These are phyloP conservation scores for Hylaeus volcanicus DNA, from an alignment of 1,140 invertebrate species.

Conservation along the genomic window DNA sequence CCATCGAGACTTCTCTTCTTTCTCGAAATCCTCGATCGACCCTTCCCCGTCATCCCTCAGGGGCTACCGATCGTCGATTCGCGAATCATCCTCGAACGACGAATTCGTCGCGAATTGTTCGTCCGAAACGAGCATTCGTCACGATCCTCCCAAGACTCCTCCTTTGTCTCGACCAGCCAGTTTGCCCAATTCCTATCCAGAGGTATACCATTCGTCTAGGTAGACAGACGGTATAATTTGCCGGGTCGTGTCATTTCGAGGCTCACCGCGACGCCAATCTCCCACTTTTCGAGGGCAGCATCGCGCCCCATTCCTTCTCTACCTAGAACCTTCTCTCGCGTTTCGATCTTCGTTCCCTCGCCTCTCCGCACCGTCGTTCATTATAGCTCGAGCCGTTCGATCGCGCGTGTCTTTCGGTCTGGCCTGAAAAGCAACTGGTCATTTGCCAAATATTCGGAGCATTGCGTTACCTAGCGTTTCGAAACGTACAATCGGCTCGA, in stretches of 20 bases:
- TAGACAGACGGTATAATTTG: slow-evolving; percentile 65
- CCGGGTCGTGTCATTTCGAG: slow-evolving; percentile 61
- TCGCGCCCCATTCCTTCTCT: slow-evolving; percentile 28
- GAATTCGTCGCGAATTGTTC: slow-evolving; percentile 17
- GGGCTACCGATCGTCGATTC: slow-evolving; percentile 30
- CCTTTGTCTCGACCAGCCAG: slow-evolving; percentile 46
- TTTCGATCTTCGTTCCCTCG: slow-evolving; percentile 17
- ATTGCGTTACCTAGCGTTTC: slow-evolving; percentile 68
- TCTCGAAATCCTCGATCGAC: not conserved
- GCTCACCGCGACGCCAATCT: slow-evolving; percentile 42
- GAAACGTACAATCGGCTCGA: slow-evolving; percentile 27
- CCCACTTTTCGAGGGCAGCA: slow-evolving; percentile 40
- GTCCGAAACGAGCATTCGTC: not conserved
- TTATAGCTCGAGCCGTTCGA: slow-evolving; percentile 59
- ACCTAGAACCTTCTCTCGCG: slow-evolving; percentile 5
- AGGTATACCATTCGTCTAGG: slow-evolving; percentile 57
- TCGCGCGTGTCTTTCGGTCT: slow-evolving; percentile 67
- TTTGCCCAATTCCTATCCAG: slow-evolving; percentile 40
- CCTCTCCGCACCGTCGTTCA: slow-evolving; percentile 30
- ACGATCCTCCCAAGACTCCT: slow-evolving; percentile 10
- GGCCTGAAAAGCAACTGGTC: slow-evolving; percentile 52
- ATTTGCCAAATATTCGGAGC: slow-evolving; percentile 79
- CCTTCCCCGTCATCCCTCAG: not conserved
- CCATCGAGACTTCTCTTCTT: too few relatives aligned
- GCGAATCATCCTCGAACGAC: slow-evolving; percentile 31